Percentiles rank a stretch among this genome's conserved stretches.
Conservation (phyloP, 2,888 invertebrate species). For the Mamestra brassicae region DNA sequence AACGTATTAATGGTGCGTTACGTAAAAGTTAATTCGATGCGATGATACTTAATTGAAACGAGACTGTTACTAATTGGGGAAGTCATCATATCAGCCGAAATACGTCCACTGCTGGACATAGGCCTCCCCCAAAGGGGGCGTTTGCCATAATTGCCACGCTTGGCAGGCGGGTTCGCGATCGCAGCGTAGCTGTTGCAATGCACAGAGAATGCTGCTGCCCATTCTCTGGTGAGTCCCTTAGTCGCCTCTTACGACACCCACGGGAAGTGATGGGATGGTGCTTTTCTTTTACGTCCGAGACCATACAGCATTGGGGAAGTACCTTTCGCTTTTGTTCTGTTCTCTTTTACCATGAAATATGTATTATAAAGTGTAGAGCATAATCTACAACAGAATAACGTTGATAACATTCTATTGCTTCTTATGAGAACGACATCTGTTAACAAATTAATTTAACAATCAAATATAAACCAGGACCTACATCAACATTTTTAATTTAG, state of each 20-base stretch:
- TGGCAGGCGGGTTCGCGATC: too few relatives aligned
- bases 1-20: neutral
- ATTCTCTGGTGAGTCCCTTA: too few relatives aligned
- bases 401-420: neutral
- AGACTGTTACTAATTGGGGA: slow-evolving; percentile 10
- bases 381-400: neutral
- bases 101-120: too few relatives aligned
- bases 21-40: slow-evolving; percentile 5
- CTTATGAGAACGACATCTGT: neutral
- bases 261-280: too few relatives aligned
- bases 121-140: too few relatives aligned
- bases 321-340: neutral
- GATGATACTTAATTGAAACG: slow-evolving; percentile 7
- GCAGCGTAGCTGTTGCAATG: too few relatives aligned
- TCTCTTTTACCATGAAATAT: neutral
- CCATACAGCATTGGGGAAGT: slow-evolving; percentile 1
- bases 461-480: neutral
- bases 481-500: neutral
- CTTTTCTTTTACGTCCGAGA: too few relatives aligned
- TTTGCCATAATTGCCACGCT: too few relatives aligned
- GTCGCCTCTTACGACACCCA: too few relatives aligned
- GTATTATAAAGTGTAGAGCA: neutral
- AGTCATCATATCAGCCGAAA: too few relatives aligned
- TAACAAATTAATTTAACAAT: neutral
- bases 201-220: too few relatives aligned